Evolutionary conservation across 1,140 invertebrate genomes (phyloP), one percentile per base, ranked within the genome.

Genomic region (Drosophila tropicalis): DNA sequence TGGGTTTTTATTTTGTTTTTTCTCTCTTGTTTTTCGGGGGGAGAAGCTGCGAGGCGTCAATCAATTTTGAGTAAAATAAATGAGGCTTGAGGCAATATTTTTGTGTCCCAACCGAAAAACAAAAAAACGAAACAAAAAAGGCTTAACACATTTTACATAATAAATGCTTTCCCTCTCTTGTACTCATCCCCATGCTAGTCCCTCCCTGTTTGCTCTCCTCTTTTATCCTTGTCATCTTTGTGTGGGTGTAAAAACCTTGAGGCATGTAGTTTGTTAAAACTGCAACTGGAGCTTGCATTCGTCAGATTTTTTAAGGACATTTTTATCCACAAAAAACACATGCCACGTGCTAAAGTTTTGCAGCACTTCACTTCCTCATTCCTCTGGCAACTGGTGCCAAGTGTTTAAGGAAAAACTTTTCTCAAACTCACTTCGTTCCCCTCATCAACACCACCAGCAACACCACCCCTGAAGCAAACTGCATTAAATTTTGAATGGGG

Each of bases 41-140:
- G 3, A 6, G 44, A 3, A 7, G 9, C 44, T 64, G 39, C 25
- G 36, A 36, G 65, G 67, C 82, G 82, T 81, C 82, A 86, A 85
- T 85, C 82, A 85, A 86, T 86, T 86, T 70, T 81, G 66, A 81
- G 71, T 76, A 63, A 85, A 85, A 81, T 86, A 85, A 85, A 85
- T 85, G 82, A 86, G 75, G 66, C 82, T 75, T 85, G 82, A 44
- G 44, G 63, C 66, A 44, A 67, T 55, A 62, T 76, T 76, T 63
- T 58, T 12, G 40, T 17, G 40, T 22, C 17, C 60, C 22, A 41
- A 36, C 9, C 34, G 34, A 36, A 36, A 36, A 36, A 36, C 2
- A 36, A 36, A 36, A 36, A 29, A 29, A 29, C 25, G 25, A 29
- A 36, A 51, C 15, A 51, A 51, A 51, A 51, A 51, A 51, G 44